Evolutionary conservation across 2,797 vertebrate genomes (phyloP), one percentile per base, ranked within the genome.

Genomic region (Propithecus perrieri): DNA sequence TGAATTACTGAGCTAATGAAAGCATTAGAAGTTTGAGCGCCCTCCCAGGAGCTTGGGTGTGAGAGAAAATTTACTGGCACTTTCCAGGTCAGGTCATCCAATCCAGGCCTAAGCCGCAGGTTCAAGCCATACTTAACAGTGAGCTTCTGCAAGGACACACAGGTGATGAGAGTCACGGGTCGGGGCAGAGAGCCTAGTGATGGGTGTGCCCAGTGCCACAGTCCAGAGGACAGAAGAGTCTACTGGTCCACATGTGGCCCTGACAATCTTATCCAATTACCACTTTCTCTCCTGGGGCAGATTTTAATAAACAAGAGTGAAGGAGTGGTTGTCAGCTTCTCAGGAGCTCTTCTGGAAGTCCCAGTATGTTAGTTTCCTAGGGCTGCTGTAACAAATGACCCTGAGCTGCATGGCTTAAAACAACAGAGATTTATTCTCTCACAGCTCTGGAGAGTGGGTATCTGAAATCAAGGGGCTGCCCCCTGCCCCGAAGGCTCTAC

Each of bases 261-360:
- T 43, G 24, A 33, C 15, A 46, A 2, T 71, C n/a, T 81, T 71
- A 72, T 48, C 24, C 65, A 76, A 48, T 20, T 55, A 38, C 5
- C 20, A 14, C 7, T 41, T 90, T 91, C 69, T 92, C 43, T 76
- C 71, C 28, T 22, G 35, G 59, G 63, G 17, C 41, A 93, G 67
- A 94, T 89, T 81, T 95, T 85, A 85, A 85, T 89, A 85, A 92
- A 81, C 22, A 78, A 84, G 78, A 28, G 8, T 72, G 20, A 88
- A 85, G 35, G 46, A 53, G 28, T 90, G 48, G 30, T 75, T 50
- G 59, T 43, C 50, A 84, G 28, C 53, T 90, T 76, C 69, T 53
- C 69, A 76, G 69, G 74, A 55, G 57, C 65, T 90, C 26, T 79
- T 15, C n/a, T 26, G 5, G 28, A 84, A 92, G 41, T 69, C 38